Evolutionary conservation across 2,113 vertebrate species (phyloP), one percentile per base, ranked within the genome.

Genomic region (Origma solitaria): DNA sequence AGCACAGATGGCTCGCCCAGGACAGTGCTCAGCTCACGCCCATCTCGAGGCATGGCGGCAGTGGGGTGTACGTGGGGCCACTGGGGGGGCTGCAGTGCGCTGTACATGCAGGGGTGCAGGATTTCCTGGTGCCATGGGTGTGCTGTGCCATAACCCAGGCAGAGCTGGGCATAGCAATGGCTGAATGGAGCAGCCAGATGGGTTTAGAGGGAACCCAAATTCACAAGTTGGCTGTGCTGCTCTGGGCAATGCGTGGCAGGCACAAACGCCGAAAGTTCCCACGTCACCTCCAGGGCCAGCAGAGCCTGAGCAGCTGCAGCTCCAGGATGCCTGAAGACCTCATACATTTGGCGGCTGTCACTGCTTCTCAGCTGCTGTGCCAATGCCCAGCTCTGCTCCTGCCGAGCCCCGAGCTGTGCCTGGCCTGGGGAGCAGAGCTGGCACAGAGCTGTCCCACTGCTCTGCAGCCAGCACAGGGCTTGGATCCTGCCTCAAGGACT

Each of bases 141-240:
- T 0, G 18, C 7, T 61, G 81, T 38, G 72, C 54, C 66, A 1
- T 30, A 40, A 16, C 12, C 38, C 47, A 13, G 51, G 47, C 17
- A 73, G 51, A 71, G 38, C 21, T 70, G 66, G 51, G 66, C 2
- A 45, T 54, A 38, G 72, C 24, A 4, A 2, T 8, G 4, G 24
- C 42, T 44, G 70, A n/a, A 3, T 0, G 5, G 54, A 56, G 54
- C 37, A 18, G 82, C 3, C 0, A 30, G 72, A 4, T 12, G 27
- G 15, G 35, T 18, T 75, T 30, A 17, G 51, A 50, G 76, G 25
- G 24, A 62, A 21, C 13, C 0, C 1, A 19, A 31, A 38, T 6
- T 61, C 40, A n/a, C 0, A 1, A 27, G 65, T 51, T 0, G 0
- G 37, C 57, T 27, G 33, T 0, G 0, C 28, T 33, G 40, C 14